phyloP scores from a whole-genome alignment of 2,113 vertebrate species.

The Pungitius pungitius region DNA sequence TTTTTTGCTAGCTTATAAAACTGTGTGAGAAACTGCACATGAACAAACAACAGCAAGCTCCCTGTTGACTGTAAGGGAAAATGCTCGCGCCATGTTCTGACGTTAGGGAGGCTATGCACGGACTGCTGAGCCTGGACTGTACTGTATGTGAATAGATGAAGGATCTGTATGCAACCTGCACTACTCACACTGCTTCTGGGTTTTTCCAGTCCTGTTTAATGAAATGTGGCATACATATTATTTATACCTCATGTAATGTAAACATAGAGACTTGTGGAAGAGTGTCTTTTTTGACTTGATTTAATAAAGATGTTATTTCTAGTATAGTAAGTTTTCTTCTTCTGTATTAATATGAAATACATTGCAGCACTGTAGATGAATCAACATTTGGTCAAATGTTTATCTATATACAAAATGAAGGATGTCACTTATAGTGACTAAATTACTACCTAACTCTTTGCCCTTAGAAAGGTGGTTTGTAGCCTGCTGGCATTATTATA shows the following conservation, averaged over 20 bases:
- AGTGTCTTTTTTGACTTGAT: constrained; percentile 51
- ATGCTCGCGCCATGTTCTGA: constrained; percentile 33
- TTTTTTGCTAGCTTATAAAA: constrained; percentile 1
- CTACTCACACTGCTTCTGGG: constrained; percentile 32
- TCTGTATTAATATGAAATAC: not conserved
- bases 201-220: constrained; percentile 29
- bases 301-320: constrained; percentile 75
- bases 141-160: constrained; percentile 37
- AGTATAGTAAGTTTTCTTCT: constrained; percentile 14
- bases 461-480: not conserved
- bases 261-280: constrained; percentile 18
- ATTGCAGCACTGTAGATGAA: not conserved
- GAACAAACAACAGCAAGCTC: constrained; percentile 14
- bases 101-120: constrained; percentile 7
- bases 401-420: not conserved
- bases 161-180: constrained; percentile 60
- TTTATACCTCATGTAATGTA: constrained; percentile 43
- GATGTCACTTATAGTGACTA: not conserved
- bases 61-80: constrained; percentile 16
- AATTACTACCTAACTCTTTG: not conserved
- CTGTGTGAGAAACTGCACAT: constrained; percentile 3
- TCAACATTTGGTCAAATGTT: not conserved
- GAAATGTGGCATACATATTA: constrained; percentile 42
- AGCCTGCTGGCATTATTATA: not conserved
- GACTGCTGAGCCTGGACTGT: constrained; percentile 15